A percentile compares a stretch with the other conserved stretches of the same genome.
phyloP scores from a whole-genome alignment of 2,113 vertebrate genomes.

The Sciurus niger region DNA sequence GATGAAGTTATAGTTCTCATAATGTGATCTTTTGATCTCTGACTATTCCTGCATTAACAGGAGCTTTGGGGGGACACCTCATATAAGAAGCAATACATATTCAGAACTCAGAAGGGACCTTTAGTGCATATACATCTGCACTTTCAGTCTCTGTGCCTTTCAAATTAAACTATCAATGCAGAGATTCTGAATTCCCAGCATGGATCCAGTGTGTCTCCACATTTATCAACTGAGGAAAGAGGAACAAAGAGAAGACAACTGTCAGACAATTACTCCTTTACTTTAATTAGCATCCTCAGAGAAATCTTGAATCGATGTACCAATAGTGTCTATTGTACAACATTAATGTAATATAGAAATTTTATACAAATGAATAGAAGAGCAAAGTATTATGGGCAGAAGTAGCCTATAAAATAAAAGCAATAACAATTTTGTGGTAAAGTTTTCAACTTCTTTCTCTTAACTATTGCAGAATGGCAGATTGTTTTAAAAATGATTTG shows the following conservation, averaged over 20 bases:
- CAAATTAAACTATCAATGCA: not conserved
- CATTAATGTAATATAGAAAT: not conserved
- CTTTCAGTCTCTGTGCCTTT: not conserved
- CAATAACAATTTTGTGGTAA: not conserved
- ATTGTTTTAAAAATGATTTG: constrained; percentile 75
- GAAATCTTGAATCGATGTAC: not conserved
- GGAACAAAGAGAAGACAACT: not conserved
- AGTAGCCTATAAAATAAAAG: constrained; percentile 7
- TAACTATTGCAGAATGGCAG: constrained; percentile 41
- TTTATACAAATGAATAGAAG: constrained; percentile 37
- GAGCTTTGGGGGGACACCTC: too few relatives aligned
- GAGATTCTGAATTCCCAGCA: not conserved
- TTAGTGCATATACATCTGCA: not conserved
- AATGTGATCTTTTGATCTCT: too few relatives aligned
- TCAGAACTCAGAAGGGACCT: not conserved
- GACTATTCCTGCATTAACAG: too few relatives aligned
- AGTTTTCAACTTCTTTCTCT: constrained; percentile 43
- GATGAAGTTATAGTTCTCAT: too few relatives aligned
- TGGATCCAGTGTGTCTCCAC: not conserved
- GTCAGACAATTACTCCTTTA: not conserved
- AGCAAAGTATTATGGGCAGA: not conserved
- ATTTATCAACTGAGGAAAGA: not conserved
- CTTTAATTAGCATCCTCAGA: not conserved
- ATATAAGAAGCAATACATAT: too few relatives aligned
- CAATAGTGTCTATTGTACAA: not conserved